Conservation (phyloP, 2,888 invertebrate genomes). For the Nephrotoma flavescens region DNA sequence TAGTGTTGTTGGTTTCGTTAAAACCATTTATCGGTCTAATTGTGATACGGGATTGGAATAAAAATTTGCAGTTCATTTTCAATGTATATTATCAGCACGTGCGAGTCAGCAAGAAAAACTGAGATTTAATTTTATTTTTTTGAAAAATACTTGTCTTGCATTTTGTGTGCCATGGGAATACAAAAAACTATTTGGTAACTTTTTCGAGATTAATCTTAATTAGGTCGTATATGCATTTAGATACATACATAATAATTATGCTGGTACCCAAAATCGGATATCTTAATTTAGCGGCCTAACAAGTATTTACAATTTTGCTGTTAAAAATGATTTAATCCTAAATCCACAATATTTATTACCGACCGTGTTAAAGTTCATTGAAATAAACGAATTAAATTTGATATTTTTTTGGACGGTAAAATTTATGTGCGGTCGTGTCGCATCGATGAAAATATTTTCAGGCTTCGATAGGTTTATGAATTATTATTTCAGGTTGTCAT, state of each 20-base stretch:
- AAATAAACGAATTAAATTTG: background rate
- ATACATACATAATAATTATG: background rate
- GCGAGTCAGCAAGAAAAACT: background rate
- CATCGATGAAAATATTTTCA: background rate
- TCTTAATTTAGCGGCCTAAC: background rate
- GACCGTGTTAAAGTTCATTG: background rate
- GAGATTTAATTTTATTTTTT: background rate
- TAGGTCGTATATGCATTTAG: background rate
- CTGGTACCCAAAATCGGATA: background rate
- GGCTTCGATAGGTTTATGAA: background rate
- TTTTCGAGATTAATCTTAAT: background rate
- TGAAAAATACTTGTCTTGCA: background rate
- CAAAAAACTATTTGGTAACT: background rate
- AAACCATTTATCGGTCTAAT: background rate
- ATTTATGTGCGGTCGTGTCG: background rate
- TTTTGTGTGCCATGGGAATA: background rate
- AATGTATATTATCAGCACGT: background rate
- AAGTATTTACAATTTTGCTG: background rate
- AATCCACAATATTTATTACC: background rate
- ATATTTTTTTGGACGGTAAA: background rate
- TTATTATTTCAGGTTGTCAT: background rate
- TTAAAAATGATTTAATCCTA: background rate
- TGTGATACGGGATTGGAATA: background rate
- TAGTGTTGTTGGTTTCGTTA: background rate
- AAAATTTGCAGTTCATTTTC: background rate